Evolutionary conservation across 2,797 vertebrate species (phyloP).

Genomic region (Coreius guichenoti): DNA sequence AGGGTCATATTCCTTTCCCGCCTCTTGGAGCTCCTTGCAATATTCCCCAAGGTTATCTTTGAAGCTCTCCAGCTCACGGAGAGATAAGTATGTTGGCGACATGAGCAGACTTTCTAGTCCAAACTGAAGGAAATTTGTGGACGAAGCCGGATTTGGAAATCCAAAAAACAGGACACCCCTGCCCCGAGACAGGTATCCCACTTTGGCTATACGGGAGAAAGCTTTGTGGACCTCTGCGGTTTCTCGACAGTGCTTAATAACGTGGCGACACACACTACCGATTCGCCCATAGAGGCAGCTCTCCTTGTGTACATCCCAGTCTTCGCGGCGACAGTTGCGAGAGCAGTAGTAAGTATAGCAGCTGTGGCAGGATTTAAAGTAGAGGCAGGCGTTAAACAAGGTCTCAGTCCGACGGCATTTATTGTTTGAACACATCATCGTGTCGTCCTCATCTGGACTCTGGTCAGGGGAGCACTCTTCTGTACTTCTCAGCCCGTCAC

Average conservation of each 20-base stretch:
- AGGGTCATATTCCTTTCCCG: constrained; percentile 93
- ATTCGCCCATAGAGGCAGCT: constrained; percentile 93
- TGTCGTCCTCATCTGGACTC: constrained; percentile 94
- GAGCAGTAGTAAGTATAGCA: constrained; percentile 99
- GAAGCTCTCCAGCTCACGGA: constrained; percentile 93
- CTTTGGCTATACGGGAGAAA: constrained; percentile 96
- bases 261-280: constrained; percentile 91
- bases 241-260: constrained; percentile 95
- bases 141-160: constrained; percentile 90
- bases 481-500: constrained; percentile 79
- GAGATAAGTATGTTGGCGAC: constrained; percentile 94
- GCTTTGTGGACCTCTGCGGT: constrained; percentile 91
- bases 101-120: constrained; percentile 92
- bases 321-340: constrained; percentile 92
- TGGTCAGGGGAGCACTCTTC: constrained; percentile 91
- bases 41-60: constrained; percentile 94
- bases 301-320: constrained; percentile 96
- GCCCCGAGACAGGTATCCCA: constrained; percentile 95
- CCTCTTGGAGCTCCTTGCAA: constrained; percentile 90
- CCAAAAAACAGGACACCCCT: constrained; percentile 95
- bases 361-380: constrained; percentile 99
- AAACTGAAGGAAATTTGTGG: constrained; percentile 92
- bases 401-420: constrained; percentile 94
- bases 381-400: constrained; percentile 96
- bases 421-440: constrained; percentile 97